Evolutionary conservation across 2,888 invertebrate species (phyloP), one percentile per base, ranked within the genome.

Genomic region (Spisula solida): DNA sequence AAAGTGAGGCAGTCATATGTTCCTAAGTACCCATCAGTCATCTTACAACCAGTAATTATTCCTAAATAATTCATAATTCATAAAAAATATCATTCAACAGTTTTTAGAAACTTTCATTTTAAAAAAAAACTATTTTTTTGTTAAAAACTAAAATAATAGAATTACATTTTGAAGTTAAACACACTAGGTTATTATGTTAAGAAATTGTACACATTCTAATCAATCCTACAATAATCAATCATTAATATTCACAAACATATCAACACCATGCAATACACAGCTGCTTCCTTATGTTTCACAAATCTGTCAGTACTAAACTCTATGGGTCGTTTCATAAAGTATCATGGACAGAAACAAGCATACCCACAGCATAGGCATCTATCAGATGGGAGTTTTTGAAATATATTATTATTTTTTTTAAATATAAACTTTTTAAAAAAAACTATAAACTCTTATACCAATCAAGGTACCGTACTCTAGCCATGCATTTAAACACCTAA

Each of bases 171-270:
- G 20, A 41, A 34, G 48, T 79, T 79, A 60, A 41, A 55, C 18
- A 66, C 79, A 86, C 29, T 47, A 47, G 70, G 81, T 70, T 81
- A 86, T 66, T 48, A 47, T 81, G 80, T 81, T 81, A n/a, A 81
- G 86, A 81, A 86, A 79, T 25, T n/a, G 34, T 51, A 41, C 25
- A 75, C 75, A 25, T 31, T 85, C 86, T 81, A 86, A 5, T 5
- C 85, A 31, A 34, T 56, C 87, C 87, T 87, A 87, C 87, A 83
- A 87, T 82, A 87, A 60, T 55, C 87, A 82, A 82, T 82, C 75
- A 66, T 87, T 34, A 60, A 25, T 75, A 31, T 82, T 83, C 87
- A 87, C 87, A 82, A 75, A 87, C 78, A 83, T 41, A 78, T 87
- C 48, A 51, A 48, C 81, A 86, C 81, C 86, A 86, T 86, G 86